phyloP scores from a whole-genome alignment of 2,888 invertebrate genomes.

The Perithous albicinctus region DNA sequence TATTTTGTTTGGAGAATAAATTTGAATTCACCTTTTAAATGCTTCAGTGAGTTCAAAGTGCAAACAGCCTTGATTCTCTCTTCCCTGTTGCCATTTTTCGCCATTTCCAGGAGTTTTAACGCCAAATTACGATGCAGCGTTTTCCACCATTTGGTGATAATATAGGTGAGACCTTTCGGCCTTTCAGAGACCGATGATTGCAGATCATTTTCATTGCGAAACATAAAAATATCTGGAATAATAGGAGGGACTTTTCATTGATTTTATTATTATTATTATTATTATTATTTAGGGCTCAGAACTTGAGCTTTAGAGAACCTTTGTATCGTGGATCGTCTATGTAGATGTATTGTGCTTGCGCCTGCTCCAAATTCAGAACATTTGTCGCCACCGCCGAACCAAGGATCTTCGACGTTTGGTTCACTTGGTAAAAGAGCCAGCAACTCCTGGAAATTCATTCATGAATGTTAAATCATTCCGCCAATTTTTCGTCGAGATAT shows the following conservation, averaged over 20 bases:
- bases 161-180: constrained; percentile 71
- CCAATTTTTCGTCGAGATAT: no score
- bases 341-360: constrained; percentile 86
- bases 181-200: constrained; percentile 71
- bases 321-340: constrained; percentile 85
- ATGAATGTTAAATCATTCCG: no score
- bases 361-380: constrained; percentile 82
- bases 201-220: constrained; percentile 70
- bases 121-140: constrained; percentile 88
- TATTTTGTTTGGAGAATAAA: no score
- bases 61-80: constrained; percentile 89
- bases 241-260: no score
- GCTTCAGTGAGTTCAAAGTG: constrained; percentile 88
- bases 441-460: constrained; percentile 74
- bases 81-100: constrained; percentile 88
- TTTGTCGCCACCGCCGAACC: constrained; percentile 83
- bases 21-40: constrained; percentile 86
- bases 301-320: constrained; percentile 71
- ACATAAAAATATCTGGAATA: constrained; percentile 50
- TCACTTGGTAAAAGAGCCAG: constrained; percentile 81
- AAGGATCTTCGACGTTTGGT: constrained; percentile 80
- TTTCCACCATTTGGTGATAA: constrained; percentile 87
- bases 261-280: no score
- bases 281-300: not conserved
- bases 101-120: constrained; percentile 88